Evolutionary conservation across 2,797 vertebrate genomes (phyloP).

Genomic region (Antennarius maculatus): DNA sequence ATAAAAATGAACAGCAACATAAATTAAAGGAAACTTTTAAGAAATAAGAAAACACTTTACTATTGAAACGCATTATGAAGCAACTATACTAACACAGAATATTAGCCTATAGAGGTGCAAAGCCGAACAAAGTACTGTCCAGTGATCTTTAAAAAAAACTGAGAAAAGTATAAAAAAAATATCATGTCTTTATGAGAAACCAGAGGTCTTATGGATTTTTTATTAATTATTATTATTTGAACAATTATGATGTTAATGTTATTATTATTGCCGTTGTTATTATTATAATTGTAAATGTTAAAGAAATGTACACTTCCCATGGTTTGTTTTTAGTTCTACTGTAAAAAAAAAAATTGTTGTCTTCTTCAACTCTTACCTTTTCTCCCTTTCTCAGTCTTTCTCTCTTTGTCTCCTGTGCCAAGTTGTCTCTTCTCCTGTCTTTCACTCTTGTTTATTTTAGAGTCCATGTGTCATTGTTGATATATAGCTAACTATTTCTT

Average conservation of each 20-base stretch:
- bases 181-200: conserved; percentile 83
- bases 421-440: conserved; percentile 77
- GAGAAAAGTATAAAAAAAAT: conserved; percentile 64
- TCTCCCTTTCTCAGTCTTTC: conserved; percentile 68
- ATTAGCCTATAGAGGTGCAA: conserved; percentile 84
- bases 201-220: conserved; percentile 83
- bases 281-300: conserved; percentile 87
- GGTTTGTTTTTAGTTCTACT: conserved; percentile 76
- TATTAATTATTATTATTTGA: conserved; percentile 82
- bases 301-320: conserved; percentile 83
- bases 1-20: conserved; percentile 80
- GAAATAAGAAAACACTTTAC: conserved; percentile 77
- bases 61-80: conserved; percentile 82
- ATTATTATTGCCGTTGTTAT: conserved; percentile 83
- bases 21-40: conserved; percentile 85
- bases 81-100: conserved; percentile 87
- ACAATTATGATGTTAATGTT: conserved; percentile 85
- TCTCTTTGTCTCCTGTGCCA: conserved; percentile 74
- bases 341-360: conserved; percentile 80
- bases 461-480: conserved; percentile 85
- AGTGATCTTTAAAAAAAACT: conserved; percentile 85
- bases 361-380: conserved; percentile 68
- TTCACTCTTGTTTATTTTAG: conserved; percentile 80
- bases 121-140: conserved; percentile 85
- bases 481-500: conserved; percentile 90